phyloP scores from a whole-genome alignment of 2,888 invertebrate genomes.

The Zaprionus obscuricornis region DNA sequence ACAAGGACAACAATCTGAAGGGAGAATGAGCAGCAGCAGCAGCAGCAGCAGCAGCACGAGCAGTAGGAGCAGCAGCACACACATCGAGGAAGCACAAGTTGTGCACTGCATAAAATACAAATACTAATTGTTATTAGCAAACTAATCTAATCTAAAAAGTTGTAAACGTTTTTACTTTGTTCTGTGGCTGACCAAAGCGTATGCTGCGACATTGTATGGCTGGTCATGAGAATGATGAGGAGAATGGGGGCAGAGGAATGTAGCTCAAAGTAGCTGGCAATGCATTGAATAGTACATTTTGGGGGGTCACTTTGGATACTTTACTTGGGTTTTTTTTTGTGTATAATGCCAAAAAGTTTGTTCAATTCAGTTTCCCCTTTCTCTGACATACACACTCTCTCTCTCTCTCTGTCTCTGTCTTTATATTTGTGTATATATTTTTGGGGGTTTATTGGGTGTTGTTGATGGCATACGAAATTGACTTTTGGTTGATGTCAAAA shows the following conservation, averaged over 20 bases:
- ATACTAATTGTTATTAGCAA: slow-evolving; percentile 81
- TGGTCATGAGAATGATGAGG: neutral
- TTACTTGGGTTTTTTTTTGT: slow-evolving; percentile 47
- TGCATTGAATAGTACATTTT: slow-evolving; percentile 66
- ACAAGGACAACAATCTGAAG: slow-evolving; percentile 26
- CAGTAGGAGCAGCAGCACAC: too few relatives aligned
- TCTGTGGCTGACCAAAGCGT: slow-evolving; percentile 62
- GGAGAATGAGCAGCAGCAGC: neutral
- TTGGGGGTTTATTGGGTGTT: slow-evolving; percentile 67
- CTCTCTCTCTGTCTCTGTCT: slow-evolving; percentile 5
- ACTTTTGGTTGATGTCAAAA: slow-evolving; percentile 73
- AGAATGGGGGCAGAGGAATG: neutral
- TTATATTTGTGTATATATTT: slow-evolving; percentile 30
- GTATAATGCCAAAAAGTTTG: slow-evolving; percentile 56
- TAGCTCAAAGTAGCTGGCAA: slow-evolving; percentile 48
- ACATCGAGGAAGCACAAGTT: slow-evolving; percentile 30
- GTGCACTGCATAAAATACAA: slow-evolving; percentile 78
- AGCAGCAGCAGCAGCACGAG: neutral
- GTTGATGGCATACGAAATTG: slow-evolving; percentile 73
- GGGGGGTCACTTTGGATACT: slow-evolving; percentile 60
- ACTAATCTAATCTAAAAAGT: slow-evolving; percentile 82
- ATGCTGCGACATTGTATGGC: neutral
- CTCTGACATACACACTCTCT: neutral
- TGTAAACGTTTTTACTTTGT: slow-evolving; percentile 76
- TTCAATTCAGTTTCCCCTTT: slow-evolving; percentile 7